phyloP scores from a whole-genome alignment of 1,140 invertebrate species.

The Pachypsylla venusta region DNA sequence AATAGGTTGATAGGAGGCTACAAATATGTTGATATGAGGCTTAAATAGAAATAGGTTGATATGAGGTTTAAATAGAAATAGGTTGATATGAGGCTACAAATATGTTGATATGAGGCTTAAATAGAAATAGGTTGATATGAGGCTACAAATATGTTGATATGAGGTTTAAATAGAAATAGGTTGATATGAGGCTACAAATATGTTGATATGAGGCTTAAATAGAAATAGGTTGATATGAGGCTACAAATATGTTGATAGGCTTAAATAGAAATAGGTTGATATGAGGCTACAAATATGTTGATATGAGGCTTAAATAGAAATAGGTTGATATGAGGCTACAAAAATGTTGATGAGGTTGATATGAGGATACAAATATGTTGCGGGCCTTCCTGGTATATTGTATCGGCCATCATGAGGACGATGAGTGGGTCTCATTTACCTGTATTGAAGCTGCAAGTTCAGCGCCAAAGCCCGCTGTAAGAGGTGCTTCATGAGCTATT shows the following conservation, averaged over 20 bases:
- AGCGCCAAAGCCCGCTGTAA: conserved; percentile 90
- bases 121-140: too few species aligned
- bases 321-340: too few species aligned
- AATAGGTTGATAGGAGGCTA: background rate
- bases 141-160: too few species aligned
- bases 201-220: too few species aligned
- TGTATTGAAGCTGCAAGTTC: conserved; percentile 90
- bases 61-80: too few species aligned
- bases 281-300: background rate
- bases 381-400: conserved; percentile 9
- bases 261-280: background rate
- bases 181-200: too few species aligned
- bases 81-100: too few species aligned
- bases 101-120: too few species aligned
- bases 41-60: too few species aligned
- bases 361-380: background rate
- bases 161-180: too few species aligned
- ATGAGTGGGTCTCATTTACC: conserved; percentile 35
- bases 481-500: conserved; percentile 90
- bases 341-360: background rate
- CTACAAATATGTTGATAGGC: background rate
- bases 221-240: too few species aligned
- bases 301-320: background rate
- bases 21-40: too few species aligned
- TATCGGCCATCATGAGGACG: conserved; percentile 6